These are phyloP conservation scores for Phrynosoma platyrhinos DNA, from an alignment of 2,113 vertebrate species.

Conservation along the genomic window DNA sequence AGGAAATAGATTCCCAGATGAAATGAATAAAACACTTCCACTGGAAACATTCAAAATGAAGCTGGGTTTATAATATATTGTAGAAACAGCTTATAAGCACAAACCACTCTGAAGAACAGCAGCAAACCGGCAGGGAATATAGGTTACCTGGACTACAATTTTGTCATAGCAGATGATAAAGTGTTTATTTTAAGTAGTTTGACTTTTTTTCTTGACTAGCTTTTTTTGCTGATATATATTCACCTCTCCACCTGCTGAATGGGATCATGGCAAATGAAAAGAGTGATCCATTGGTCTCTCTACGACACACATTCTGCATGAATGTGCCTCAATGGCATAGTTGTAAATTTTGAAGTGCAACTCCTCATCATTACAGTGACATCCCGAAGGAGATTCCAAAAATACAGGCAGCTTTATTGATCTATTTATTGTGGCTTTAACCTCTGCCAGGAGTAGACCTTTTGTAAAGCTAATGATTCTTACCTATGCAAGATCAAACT, in stretches of 20 bases:
- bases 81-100: background rate
- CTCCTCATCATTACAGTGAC: no score
- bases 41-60: constrained; percentile 57
- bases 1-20: constrained; percentile 66
- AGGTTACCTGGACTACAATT: background rate
- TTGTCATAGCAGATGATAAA: background rate
- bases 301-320: background rate
- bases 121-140: background rate
- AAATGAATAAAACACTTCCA: constrained; percentile 60
- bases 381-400: no score
- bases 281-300: background rate
- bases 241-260: background rate
- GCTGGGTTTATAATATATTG: background rate
- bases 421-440: no score
- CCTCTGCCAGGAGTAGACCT: no score
- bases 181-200: background rate
- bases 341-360: no score
- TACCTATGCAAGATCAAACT: no score
- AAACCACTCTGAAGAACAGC: background rate
- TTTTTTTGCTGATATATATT: background rate
- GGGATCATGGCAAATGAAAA: background rate
- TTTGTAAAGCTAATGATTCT: no score
- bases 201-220: background rate
- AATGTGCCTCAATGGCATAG: background rate
- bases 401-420: no score